Evolutionary conservation across 2,113 vertebrate species (phyloP).

Genomic region (Lampris incognitus): DNA sequence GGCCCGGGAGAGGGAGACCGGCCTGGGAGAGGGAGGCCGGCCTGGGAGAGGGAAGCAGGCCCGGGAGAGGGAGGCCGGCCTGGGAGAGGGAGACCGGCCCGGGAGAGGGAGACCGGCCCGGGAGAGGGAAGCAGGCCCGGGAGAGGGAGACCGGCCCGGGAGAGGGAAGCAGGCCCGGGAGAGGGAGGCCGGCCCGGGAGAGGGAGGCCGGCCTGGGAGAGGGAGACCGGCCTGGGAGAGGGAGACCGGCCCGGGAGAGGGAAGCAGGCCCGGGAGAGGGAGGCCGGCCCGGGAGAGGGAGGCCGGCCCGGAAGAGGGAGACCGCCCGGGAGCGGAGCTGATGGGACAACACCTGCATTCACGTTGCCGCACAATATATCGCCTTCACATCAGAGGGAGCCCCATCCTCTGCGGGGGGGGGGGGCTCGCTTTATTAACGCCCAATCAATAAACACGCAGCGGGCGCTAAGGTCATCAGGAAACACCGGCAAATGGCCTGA

Average conservation of each 20-base stretch:
- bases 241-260: not conserved
- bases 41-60: too few relatives aligned
- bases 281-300: too few relatives aligned
- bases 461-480: slow-evolving; percentile 95
- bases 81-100: too few relatives aligned
- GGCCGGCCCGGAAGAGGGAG: too few relatives aligned
- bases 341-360: slow-evolving; percentile 63
- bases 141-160: not conserved
- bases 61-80: too few relatives aligned
- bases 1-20: too few relatives aligned
- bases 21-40: not conserved
- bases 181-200: too few relatives aligned
- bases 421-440: slow-evolving; percentile 93
- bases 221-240: not conserved
- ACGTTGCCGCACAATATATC: slow-evolving; percentile 82
- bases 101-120: too few relatives aligned
- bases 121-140: too few relatives aligned
- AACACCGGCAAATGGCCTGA: slow-evolving; percentile 96
- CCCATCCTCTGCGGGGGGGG: slow-evolving; percentile 83
- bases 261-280: too few relatives aligned
- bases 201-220: too few relatives aligned
- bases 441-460: slow-evolving; percentile 99
- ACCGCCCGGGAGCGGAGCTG: slow-evolving; percentile 55
- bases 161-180: too few relatives aligned
- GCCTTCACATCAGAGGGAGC: slow-evolving; percentile 92